A percentile compares a stretch with the other conserved stretches of the same genome.
Evolutionary conservation across 2,797 vertebrate genomes (phyloP).

Genomic region (Octomys mimax): DNA sequence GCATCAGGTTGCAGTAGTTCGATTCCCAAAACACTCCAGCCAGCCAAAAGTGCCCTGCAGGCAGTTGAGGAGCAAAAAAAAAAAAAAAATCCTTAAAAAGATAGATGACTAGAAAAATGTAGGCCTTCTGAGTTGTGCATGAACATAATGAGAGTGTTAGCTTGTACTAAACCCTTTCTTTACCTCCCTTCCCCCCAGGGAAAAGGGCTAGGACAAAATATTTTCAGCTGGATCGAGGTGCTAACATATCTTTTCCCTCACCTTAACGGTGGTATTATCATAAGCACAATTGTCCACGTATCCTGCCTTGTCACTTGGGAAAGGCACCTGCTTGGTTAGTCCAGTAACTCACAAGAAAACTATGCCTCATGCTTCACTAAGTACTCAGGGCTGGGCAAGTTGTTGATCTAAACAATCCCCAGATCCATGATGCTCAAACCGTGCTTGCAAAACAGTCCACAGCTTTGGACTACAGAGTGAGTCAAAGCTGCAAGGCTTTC

Average conservation of each 20-base stretch:
- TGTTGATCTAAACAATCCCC: neutral
- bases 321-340: neutral
- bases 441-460: neutral
- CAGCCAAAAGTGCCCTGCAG: no score
- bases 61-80: no score
- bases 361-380: neutral
- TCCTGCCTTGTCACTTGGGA: neutral
- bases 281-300: neutral
- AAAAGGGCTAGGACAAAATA: neutral
- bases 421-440: neutral
- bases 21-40: no score
- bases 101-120: neutral
- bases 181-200: neutral
- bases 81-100: no score
- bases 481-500: neutral
- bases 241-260: neutral
- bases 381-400: neutral
- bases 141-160: neutral
- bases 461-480: neutral
- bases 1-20: no score
- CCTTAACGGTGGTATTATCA: neutral
- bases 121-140: neutral
- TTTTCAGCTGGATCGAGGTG: neutral
- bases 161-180: neutral
- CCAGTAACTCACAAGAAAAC: slow-evolving; percentile 11